Conservation (phyloP, 2,888 invertebrate species). For the Hesperia comma region DNA sequence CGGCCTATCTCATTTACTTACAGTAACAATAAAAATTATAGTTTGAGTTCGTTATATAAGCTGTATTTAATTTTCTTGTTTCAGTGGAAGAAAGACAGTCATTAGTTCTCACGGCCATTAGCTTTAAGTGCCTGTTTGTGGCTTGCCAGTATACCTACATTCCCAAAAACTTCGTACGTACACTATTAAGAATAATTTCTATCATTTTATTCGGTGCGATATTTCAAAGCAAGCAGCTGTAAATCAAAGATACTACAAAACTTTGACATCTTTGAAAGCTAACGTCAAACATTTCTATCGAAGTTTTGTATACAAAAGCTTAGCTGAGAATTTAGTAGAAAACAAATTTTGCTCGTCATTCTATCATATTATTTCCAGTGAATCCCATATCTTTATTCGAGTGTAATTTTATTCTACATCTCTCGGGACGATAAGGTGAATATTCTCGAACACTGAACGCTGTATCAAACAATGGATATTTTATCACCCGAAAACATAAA, state of each 20-base stretch:
- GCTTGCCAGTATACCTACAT: not conserved
- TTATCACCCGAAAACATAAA: conserved; percentile 2
- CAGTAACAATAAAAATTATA: not conserved
- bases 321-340: conserved; percentile 32
- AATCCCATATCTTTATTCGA: conserved; percentile 30
- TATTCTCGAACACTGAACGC: conserved; percentile 15
- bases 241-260: conserved; percentile 30
- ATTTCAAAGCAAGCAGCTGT: conserved; percentile 27
- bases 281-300: conserved; percentile 30
- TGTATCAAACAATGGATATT: conserved; percentile 1
- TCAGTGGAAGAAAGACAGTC: not conserved
- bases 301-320: conserved; percentile 33
- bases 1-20: too few species aligned
- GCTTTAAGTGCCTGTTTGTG: conserved; percentile 5
- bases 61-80: not conserved
- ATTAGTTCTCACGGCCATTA: not conserved
- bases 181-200: conserved; percentile 2
- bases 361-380: conserved; percentile 33
- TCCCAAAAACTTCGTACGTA: conserved; percentile 1
- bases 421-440: conserved; percentile 20
- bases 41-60: not conserved
- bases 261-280: conserved; percentile 31
- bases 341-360: conserved; percentile 34
- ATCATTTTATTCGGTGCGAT: conserved; percentile 13
- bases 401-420: conserved; percentile 31